Base-by-base conservation (phyloP, 2,888 invertebrate species). In the Cataglyphis albicans region DNA sequence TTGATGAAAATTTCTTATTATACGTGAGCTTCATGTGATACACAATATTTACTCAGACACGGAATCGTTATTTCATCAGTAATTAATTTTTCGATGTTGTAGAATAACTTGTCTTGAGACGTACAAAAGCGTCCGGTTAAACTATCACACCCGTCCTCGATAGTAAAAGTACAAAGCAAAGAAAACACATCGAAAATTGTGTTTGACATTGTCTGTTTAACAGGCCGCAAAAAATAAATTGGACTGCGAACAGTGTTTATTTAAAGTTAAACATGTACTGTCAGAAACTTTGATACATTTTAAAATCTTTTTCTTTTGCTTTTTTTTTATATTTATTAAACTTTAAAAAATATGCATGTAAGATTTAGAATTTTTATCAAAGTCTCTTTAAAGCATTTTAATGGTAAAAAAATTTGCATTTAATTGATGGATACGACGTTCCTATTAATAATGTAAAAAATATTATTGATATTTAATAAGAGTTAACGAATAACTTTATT, bases 41-140 rank as follows among this genome's bases (percentile, higher is more conserved):
- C 48, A n/a, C 5, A 29, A 41, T 73, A 61, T 75, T 75, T 75
- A 65, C 35, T 1, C 25, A 75, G 41, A 75, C 29, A 25, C 12
- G 10, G 15, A 63, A 63, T 75, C 35, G 35, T 35, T 67, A 35
- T 48, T 48, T 65, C 48, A 9, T 35, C 41, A 21, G 32, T 75
- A 75, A 75, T 65, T 75, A 35, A 75, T 52, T 65, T 75, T 75
- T 75, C 52, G 67, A 65, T 10, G 35, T 21, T 6, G 64, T 74
- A 74, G n/a, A 48, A 41, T 75, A 6, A 35, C n/a, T 75, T 12
- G 21, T 65, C 48, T 75, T 75, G 63, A 32, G 10, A 75, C 32
- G 32, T n/a, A 35, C 35, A 52, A 65, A 67, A 75, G 9, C 35
- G 9, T 25, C 6, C 25, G 6, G 64, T 32, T 10, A 21, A 9